Percentiles rank a stretch among this genome's conserved stretches.
phyloP scores from a whole-genome alignment of 2,113 vertebrate species.

The Mirza zaza region DNA sequence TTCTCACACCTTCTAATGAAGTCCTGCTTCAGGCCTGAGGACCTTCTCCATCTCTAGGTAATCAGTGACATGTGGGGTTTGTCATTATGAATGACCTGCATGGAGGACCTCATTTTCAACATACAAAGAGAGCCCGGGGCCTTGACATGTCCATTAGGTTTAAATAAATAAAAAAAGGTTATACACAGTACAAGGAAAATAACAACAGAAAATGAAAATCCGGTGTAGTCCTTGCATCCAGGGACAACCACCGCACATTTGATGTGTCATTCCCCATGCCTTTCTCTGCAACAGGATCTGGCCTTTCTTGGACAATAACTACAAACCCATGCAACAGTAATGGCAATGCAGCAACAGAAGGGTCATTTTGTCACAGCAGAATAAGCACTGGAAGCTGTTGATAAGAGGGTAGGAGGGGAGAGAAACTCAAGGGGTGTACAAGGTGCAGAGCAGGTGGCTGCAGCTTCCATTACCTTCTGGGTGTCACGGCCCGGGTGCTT shows the following conservation, averaged over 20 bases:
- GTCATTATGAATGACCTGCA: background rate
- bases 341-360: background rate
- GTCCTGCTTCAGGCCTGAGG: background rate
- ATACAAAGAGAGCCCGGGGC: background rate
- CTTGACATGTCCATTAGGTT: background rate
- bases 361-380: background rate
- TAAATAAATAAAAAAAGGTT: background rate
- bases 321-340: background rate
- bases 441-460: background rate
- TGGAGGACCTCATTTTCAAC: background rate
- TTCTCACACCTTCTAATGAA: background rate
- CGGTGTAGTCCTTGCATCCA: background rate
- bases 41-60: background rate
- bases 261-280: accelerated
- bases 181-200: background rate
- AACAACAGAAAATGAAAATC: constrained; percentile 2
- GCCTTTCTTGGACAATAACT: background rate
- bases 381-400: background rate
- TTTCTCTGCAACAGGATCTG: background rate
- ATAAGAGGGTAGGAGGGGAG: background rate
- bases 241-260: background rate
- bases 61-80: background rate
- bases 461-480: background rate
- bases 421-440: background rate
- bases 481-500: too few relatives aligned